Conservation (phyloP, 1,140 invertebrate genomes). For the Sweltsa coloradensis region DNA sequence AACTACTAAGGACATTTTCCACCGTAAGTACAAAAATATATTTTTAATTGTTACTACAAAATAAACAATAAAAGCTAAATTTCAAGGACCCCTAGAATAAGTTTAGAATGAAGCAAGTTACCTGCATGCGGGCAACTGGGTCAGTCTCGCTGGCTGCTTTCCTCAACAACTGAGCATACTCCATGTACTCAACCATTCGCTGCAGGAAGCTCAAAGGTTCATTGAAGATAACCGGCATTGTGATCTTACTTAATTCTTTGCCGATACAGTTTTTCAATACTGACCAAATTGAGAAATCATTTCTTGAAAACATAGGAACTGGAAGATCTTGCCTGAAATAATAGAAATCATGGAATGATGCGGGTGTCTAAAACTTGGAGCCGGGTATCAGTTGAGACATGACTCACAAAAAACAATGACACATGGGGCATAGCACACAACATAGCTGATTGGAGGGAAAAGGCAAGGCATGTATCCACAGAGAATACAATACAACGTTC, state of each 20-base stretch:
- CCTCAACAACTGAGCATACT: constrained; percentile 78
- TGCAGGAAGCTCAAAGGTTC: constrained; percentile 93
- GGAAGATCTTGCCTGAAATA: constrained; percentile 4
- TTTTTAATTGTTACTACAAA: no score
- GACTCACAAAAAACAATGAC: no score
- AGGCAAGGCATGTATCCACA: no score
- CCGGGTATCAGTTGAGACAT: no score
- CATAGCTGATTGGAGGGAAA: no score
- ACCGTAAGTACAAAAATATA: neutral
- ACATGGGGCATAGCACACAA: no score
- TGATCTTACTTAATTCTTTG: constrained; percentile 93
- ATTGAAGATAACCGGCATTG: constrained; percentile 95
- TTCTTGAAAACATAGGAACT: constrained; percentile 7
- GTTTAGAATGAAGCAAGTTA: constrained; percentile 18
- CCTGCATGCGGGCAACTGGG: constrained; percentile 67
- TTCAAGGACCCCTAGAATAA: no score
- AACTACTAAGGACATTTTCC: neutral
- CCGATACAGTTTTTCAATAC: constrained; percentile 81
- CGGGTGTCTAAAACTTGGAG: no score
- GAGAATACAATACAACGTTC: no score
- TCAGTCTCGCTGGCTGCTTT: constrained; percentile 60
- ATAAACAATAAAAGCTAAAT: no score
- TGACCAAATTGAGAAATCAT: constrained; percentile 86
- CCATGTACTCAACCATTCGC: constrained; percentile 88
- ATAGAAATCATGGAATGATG: neutral